Percentiles rank a stretch among this genome's conserved stretches.
Evolutionary conservation across 1,140 invertebrate species (phyloP).

Genomic region (Drosophila chauvacae): DNA sequence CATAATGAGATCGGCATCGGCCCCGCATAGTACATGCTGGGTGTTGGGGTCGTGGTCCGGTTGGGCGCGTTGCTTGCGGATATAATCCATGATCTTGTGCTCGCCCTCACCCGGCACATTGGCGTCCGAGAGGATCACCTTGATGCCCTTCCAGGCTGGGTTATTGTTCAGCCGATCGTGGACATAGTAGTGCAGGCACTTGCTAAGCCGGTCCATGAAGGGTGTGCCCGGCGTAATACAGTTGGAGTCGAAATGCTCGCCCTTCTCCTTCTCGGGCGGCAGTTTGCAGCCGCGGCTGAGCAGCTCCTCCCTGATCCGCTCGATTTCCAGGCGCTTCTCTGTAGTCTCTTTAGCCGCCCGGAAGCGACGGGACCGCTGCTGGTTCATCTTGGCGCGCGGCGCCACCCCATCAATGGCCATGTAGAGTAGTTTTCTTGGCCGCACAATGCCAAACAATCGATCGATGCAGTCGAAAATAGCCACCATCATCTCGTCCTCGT

Average conservation of each 20-base stretch:
- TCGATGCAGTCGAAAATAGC: conserved; percentile 99
- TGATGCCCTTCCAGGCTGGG: conserved; percentile 97
- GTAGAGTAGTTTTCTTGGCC: conserved; percentile 97
- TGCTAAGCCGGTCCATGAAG: conserved; percentile 98
- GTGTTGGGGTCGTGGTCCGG: conserved; percentile 99
- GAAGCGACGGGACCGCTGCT: conserved; percentile 98
- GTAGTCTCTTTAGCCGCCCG: conserved; percentile 97
- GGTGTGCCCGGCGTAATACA: conserved; percentile 99
- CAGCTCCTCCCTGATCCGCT: conserved; percentile 91
- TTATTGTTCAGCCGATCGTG: conserved; percentile 97
- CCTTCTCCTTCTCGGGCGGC: conserved; percentile 95
- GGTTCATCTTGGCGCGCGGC: conserved; percentile 99
- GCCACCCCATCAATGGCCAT: conserved; percentile 99
- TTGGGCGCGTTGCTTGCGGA: conserved; percentile 97
- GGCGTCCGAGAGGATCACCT: conserved; percentile 98
- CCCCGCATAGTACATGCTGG: conserved; percentile 98
- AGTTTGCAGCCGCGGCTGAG: conserved; percentile 86
- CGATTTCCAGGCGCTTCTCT: conserved; percentile 95
- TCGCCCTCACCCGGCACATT: conserved; percentile 99
- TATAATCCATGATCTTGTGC: conserved; percentile 99
- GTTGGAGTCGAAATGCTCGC: conserved; percentile 98
- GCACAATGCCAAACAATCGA: conserved; percentile 96
- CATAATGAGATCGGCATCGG: conserved; percentile 99
- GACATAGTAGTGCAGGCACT: conserved; percentile 98
- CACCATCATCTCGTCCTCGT: conserved; percentile 99